Percentiles rank a stretch among this genome's conserved stretches.
These are phyloP conservation scores for Nyctalus aviator DNA, from an alignment of 2,797 vertebrate species.

Conservation along the genomic window DNA sequence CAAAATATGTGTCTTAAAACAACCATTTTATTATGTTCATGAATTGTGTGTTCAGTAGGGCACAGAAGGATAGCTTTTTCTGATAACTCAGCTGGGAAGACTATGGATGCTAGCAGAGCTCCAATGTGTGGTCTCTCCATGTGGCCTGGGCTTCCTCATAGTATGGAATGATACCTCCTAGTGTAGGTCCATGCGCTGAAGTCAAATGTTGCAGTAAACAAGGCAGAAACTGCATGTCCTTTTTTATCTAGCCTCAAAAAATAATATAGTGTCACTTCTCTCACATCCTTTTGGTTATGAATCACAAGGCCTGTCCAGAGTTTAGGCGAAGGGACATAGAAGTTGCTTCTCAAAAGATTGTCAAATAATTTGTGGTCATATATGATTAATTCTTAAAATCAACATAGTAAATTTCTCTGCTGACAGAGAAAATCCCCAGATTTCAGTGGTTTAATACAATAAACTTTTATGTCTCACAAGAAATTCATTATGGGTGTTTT, in stretches of 20 bases:
- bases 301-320: background rate
- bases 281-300: background rate
- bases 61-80: background rate
- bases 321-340: background rate
- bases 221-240: background rate
- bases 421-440: background rate
- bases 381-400: background rate
- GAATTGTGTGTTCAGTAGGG: background rate
- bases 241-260: background rate
- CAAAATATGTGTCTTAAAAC: conserved; percentile 36
- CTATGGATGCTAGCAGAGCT: background rate
- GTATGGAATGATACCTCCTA: background rate
- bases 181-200: background rate
- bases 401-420: background rate
- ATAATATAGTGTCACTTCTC: background rate
- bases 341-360: conserved; percentile 1
- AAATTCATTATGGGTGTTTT: conserved; percentile 2
- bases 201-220: background rate
- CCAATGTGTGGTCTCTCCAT: background rate
- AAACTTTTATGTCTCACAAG: background rate
- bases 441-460: conserved; percentile 1
- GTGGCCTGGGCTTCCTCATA: background rate
- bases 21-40: background rate
- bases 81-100: background rate
- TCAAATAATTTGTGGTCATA: background rate